Percentiles rank a stretch among this genome's conserved stretches.
Conservation (phyloP, 2,113 vertebrate genomes). For the Bombycilla garrulus region DNA sequence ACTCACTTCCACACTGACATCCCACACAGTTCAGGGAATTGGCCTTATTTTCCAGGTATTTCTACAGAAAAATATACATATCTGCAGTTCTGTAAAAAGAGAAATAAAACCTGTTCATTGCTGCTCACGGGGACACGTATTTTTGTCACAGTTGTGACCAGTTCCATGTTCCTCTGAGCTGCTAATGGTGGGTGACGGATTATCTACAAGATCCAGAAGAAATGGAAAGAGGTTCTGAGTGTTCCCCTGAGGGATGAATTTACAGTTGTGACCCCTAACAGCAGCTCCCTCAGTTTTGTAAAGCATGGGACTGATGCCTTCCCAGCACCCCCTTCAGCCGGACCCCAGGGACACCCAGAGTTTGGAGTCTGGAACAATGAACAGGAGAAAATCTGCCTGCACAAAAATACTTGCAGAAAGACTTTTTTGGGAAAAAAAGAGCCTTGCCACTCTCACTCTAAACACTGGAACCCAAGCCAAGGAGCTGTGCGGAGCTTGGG, state of each 20-base stretch:
- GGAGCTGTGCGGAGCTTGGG: rapidly evolving
- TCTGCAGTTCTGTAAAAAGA: not conserved
- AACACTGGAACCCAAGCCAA: not conserved
- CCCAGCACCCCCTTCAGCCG: not conserved
- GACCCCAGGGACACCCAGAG: not conserved
- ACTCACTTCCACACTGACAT: not conserved
- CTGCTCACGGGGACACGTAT: not conserved
- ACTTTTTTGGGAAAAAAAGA: not conserved
- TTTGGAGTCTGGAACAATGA: not conserved
- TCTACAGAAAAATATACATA: not conserved
- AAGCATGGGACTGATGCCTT: rapidly evolving
- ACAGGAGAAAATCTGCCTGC: not conserved
- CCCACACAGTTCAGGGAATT: not conserved
- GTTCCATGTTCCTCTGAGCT: rapidly evolving
- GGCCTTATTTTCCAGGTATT: not conserved
- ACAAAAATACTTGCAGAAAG: not conserved
- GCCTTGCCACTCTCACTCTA: not conserved
- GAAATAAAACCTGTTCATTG: not conserved
- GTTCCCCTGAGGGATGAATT: not conserved
- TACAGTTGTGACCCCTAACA: not conserved
- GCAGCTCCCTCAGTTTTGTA: not conserved
- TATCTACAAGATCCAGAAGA: not conserved
- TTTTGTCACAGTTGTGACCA: not conserved
- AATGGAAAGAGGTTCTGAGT: not conserved
- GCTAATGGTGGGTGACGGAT: not conserved